These are phyloP conservation scores for Melanotaenia nigrans DNA, from an alignment of 2,797 vertebrate genomes.

Conservation along the genomic window DNA sequence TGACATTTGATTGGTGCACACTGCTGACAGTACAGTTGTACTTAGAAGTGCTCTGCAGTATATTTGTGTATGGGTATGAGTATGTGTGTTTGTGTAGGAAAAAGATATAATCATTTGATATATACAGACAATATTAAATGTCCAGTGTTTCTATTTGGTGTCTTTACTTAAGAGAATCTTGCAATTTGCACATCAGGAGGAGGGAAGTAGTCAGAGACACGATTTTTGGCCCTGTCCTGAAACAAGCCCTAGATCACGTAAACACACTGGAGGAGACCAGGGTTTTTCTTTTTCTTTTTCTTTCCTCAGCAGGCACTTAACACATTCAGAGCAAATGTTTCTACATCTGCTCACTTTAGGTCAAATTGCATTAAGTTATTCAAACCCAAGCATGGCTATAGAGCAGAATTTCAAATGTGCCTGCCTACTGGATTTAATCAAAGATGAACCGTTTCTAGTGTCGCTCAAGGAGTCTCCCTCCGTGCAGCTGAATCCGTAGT, in stretches of 20 bases:
- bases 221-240: conserved; percentile 56
- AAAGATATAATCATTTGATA: conserved; percentile 70
- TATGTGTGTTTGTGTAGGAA: conserved; percentile 71
- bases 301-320: conserved; percentile 53
- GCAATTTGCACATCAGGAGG: conserved; percentile 98
- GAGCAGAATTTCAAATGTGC: conserved; percentile 45
- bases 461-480: conserved; percentile 61
- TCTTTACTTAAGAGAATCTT: conserved; percentile 96
- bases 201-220: conserved; percentile 82
- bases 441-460: conserved; percentile 31
- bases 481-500: conserved; percentile 30
- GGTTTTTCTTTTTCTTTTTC: conserved; percentile 18
- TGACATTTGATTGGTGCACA: conserved; percentile 50
- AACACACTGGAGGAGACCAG: conserved; percentile 69
- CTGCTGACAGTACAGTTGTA: conserved; percentile 45
- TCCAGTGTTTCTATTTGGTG: conserved; percentile 92
- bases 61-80: conserved; percentile 59
- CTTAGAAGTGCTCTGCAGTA: conserved; percentile 53
- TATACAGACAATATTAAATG: conserved; percentile 80
- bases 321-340: conserved; percentile 40
- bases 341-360: conserved; percentile 31
- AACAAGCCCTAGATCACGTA: conserved; percentile 53
- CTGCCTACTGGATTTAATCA: conserved; percentile 67
- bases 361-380: conserved; percentile 46
- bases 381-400: conserved; percentile 29